Evolutionary conservation across 2,888 invertebrate species (phyloP), one percentile per base, ranked within the genome.

Genomic region (Terebella lapidaria): DNA sequence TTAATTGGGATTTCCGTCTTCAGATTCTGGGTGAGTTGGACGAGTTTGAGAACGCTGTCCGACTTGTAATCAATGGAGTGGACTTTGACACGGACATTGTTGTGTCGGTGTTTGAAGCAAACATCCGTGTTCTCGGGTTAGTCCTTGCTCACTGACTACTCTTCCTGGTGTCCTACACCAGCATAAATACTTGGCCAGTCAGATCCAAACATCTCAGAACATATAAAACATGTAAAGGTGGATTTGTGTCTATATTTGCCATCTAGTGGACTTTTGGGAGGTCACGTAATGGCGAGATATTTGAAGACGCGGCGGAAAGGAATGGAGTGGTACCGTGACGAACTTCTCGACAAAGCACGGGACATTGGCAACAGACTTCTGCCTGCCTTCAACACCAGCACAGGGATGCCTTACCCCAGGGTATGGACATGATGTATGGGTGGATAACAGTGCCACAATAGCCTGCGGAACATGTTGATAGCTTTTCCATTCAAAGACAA

Each of bases 61-160:
- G 88, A 80, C 83, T 92, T 64, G 88, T 97, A 47, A 88, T 94
- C 65, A 85, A 85, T 61, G 89, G 93, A 79, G 92, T 96, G 4
- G 87, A 86, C 58, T 97, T 99, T 81, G 94, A 99, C 78, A 90
- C 87, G 68, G 94, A 99, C 81, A 87, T 96, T 63, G 87, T 94
- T 57, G 96, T 99, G 5, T 96, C 96, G 0, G 93, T 99, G 2
- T 99, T 99, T 81, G 97, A 99, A 82, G 95, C 95, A 5, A 99
- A 97, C 80, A 99, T 99, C 71, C 85, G 97, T 70, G 89, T 99
- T 83, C 84, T 99, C n/a, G 97, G 97, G 89, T 92, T 81, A 85
- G 85, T 78, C 18, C 5, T 57, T 52, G 28, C 4, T 27, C 15
- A 18, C 20, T 42, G 5, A 5, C n/a, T n/a, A n/a, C n/a, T n/a